Percentiles rank a stretch among this genome's conserved stretches.
phyloP scores from a whole-genome alignment of 2,888 invertebrate species.

The Eucriotettix oculatus region DNA sequence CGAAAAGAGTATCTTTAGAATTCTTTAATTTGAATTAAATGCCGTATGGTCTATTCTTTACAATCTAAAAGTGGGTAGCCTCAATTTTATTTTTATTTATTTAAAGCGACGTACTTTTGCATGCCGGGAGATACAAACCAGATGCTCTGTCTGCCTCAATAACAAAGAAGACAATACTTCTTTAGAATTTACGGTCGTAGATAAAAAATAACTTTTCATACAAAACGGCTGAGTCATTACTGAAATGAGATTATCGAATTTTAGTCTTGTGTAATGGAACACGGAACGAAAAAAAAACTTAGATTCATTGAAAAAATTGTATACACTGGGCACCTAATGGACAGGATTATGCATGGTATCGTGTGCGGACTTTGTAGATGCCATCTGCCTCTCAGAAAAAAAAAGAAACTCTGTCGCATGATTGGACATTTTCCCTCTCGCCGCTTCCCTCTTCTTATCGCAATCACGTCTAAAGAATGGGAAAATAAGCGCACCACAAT shows the following conservation, averaged over 20 bases:
- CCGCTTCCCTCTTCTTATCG: conserved; percentile 1
- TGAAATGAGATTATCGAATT: neutral
- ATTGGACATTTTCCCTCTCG: too few relatives aligned
- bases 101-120: too few relatives aligned
- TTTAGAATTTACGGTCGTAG: neutral
- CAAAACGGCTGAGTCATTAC: neutral
- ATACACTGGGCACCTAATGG: neutral
- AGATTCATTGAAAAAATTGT: too few relatives aligned
- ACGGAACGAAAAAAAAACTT: neutral
- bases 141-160: neutral
- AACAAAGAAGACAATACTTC: neutral
- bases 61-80: too few relatives aligned
- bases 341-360: neutral
- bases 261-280: neutral
- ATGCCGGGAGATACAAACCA: too few relatives aligned
- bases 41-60: too few relatives aligned
- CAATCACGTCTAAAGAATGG: conserved; percentile 9
- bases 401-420: too few relatives aligned
- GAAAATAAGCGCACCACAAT: conserved; percentile 3
- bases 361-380: neutral
- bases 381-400: neutral
- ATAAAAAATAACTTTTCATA: too few relatives aligned
- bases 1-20: too few relatives aligned
- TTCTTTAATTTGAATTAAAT: too few relatives aligned
- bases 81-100: too few relatives aligned